phyloP scores from a whole-genome alignment of 2,797 vertebrate genomes.

The Hylomyscus alleni region DNA sequence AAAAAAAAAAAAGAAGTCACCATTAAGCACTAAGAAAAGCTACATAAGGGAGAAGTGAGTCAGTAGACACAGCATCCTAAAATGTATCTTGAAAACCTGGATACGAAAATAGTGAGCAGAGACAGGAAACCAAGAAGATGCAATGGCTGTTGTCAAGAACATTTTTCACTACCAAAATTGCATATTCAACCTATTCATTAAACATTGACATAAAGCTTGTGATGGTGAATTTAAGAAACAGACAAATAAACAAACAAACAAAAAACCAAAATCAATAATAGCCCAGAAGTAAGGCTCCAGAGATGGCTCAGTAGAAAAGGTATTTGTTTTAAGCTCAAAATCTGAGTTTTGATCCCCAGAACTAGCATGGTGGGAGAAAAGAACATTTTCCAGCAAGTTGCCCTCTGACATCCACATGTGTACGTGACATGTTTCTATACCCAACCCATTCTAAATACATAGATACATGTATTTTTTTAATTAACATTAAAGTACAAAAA shows the following conservation, averaged over 20 bases:
- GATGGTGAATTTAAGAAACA: conserved; percentile 5
- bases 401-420: background rate
- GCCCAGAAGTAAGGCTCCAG: background rate
- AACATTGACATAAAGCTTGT: background rate
- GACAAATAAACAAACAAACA: background rate
- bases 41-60: background rate
- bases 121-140: background rate
- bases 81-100: background rate
- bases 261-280: background rate
- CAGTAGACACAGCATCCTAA: background rate
- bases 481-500: conserved; percentile 2
- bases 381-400: background rate
- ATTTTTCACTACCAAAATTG: background rate
- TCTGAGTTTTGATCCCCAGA: background rate
- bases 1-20: too few relatives aligned
- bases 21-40: background rate
- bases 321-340: background rate
- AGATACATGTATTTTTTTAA: background rate
- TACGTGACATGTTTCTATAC: too few relatives aligned
- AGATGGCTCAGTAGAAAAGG: background rate
- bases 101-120: background rate
- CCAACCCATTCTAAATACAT: background rate
- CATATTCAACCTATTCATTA: background rate
- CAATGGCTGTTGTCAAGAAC: background rate
- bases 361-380: background rate